Evolutionary conservation across 35 echinoderm and acorn worm genomes (phyloP).

Genomic region (Strongylocentrotus purpuratus): DNA sequence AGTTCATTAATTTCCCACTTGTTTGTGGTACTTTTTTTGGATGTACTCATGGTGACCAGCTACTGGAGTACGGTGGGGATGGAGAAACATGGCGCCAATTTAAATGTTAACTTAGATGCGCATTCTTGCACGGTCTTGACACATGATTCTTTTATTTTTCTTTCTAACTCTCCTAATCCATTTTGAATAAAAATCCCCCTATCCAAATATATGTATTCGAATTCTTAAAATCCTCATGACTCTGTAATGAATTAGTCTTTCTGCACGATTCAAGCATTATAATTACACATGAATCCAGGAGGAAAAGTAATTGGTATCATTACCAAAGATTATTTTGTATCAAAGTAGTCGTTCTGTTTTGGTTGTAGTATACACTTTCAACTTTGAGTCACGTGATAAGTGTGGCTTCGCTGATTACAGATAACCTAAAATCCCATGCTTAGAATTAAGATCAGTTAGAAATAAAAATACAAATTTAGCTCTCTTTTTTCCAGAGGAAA

Average conservation of each 20-base stretch:
- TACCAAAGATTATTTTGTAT: neutral
- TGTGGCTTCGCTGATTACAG: neutral
- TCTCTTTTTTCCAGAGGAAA: neutral
- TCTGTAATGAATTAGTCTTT: neutral
- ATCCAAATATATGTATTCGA: neutral
- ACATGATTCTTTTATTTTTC: neutral
- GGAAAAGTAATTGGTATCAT: neutral
- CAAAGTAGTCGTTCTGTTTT: neutral
- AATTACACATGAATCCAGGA: neutral
- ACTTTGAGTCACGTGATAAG: neutral
- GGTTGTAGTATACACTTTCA: neutral
- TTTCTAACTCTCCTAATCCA: neutral
- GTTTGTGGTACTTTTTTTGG: neutral
- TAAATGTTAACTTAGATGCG: no score
- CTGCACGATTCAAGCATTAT: neutral
- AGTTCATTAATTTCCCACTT: slow-evolving; percentile 1
- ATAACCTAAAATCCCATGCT: no score
- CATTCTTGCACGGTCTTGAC: no score
- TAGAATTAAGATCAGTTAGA: neutral
- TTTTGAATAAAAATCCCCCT: neutral
- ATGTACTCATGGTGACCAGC: neutral
- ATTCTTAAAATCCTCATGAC: neutral
- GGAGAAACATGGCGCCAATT: neutral
- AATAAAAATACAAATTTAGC: neutral
- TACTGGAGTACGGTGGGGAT: neutral